Percentiles rank a stretch among this genome's conserved stretches.
Evolutionary conservation across 1,140 invertebrate genomes (phyloP).

Genomic region (Drosophila nebulosa): DNA sequence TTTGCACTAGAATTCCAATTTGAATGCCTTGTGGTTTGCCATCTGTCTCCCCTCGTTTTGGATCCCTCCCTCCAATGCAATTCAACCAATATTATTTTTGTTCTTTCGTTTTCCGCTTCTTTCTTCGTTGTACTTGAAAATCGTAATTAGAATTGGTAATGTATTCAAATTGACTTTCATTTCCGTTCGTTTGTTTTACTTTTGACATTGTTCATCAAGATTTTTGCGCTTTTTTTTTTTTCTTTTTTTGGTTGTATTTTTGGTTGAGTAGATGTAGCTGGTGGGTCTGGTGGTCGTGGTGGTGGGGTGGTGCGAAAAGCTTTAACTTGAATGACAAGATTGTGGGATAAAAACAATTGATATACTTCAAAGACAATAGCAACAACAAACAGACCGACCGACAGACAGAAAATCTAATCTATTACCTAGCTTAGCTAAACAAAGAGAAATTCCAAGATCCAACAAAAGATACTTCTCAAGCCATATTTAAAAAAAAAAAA

Average conservation of each 20-base stretch:
- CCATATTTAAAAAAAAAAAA: constrained; percentile 65
- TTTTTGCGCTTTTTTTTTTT: constrained; percentile 42
- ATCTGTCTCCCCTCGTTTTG: not conserved
- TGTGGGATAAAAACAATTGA: constrained; percentile 27
- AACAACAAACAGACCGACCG: constrained; percentile 3
- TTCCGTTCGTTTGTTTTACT: constrained; percentile 61
- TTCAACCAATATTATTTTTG: constrained; percentile 72
- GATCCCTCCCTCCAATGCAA: constrained; percentile 24
- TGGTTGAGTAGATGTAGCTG: not conserved
- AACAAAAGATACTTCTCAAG: constrained; percentile 43
- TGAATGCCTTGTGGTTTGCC: constrained; percentile 68
- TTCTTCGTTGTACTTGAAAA: constrained; percentile 71
- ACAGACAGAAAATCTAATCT: constrained; percentile 33
- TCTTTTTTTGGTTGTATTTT: not conserved
- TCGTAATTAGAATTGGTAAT: constrained; percentile 81
- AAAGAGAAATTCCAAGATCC: constrained; percentile 38
- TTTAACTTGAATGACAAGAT: constrained; percentile 8
- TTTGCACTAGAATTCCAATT: constrained; percentile 74
- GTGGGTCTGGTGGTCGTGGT: not conserved
- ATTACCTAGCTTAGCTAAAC: constrained; percentile 17
- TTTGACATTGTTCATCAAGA: constrained; percentile 49
- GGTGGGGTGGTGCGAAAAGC: not conserved
- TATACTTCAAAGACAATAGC: not conserved
- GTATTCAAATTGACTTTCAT: constrained; percentile 81
- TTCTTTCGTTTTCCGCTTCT: constrained; percentile 35